These are phyloP conservation scores for Echinometra lucunter DNA, from an alignment of 53 echinoderm and acorn worm genomes.

Conservation along the genomic window DNA sequence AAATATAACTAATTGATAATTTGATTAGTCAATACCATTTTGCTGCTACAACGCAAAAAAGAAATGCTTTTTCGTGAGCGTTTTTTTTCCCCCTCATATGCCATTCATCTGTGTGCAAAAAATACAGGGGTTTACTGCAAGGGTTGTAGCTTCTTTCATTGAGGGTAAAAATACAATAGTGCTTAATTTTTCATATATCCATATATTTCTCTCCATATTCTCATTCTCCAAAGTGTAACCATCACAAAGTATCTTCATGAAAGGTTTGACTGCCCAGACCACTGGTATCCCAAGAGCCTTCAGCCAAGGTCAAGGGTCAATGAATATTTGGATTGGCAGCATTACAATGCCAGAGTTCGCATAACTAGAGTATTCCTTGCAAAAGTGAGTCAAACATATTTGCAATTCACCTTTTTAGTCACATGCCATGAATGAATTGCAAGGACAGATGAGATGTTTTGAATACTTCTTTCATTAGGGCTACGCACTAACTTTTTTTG, in stretches of 20 bases:
- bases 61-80: too few species aligned
- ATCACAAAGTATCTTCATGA: slow-evolving; percentile 73
- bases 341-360: slow-evolving; percentile 56
- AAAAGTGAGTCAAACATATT: slow-evolving; percentile 59
- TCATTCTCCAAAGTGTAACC: slow-evolving; percentile 40
- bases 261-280: slow-evolving; percentile 73
- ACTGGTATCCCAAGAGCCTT: slow-evolving; percentile 73
- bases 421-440: too few species aligned
- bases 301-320: slow-evolving; percentile 71
- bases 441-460: too few species aligned
- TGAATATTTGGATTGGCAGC: slow-evolving; percentile 77
- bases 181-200: background rate
- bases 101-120: too few species aligned
- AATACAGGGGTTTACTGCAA: too few species aligned
- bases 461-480: too few species aligned
- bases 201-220: background rate
- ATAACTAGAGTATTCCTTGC: slow-evolving; percentile 36
- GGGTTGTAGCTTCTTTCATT: too few species aligned
- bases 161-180: background rate
- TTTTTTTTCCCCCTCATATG: too few species aligned
- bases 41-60: too few species aligned
- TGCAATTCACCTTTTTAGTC: background rate
- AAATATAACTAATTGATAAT: too few species aligned
- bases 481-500: too few species aligned
- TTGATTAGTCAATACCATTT: too few species aligned